These are phyloP conservation scores for Melanaphis sacchari DNA, from an alignment of 1,140 invertebrate genomes.

Conservation along the genomic window DNA sequence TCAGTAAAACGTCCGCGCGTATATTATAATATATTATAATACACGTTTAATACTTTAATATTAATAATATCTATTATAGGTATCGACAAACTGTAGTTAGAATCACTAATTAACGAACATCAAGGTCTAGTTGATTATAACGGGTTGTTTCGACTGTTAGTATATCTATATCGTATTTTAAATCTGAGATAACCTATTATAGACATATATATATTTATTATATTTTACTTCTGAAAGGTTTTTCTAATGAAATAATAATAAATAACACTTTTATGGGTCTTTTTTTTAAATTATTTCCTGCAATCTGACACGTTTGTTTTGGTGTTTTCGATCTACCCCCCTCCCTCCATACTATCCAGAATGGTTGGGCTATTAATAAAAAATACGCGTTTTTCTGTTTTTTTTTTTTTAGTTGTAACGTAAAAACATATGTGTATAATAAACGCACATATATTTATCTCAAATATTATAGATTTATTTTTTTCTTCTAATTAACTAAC, in stretches of 20 bases:
- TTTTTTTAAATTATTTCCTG: neutral
- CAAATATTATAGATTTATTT: neutral
- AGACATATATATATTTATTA: neutral
- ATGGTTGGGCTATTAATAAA: neutral
- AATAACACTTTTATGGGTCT: neutral
- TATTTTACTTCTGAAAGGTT: neutral
- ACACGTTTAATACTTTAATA: neutral
- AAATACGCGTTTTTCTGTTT: slow-evolving; percentile 4
- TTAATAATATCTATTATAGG: neutral
- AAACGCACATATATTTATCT: neutral
- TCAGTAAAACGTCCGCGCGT: neutral
- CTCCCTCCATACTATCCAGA: rapidly evolving
- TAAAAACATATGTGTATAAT: neutral
- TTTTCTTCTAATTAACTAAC: slow-evolving; percentile 40
- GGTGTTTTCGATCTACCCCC: neutral
- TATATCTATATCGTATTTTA: neutral
- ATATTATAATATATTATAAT: neutral
- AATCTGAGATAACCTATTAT: neutral
- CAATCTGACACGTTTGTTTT: neutral
- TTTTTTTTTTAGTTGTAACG: neutral
- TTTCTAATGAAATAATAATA: slow-evolving; percentile 17
- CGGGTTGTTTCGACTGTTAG: neutral
- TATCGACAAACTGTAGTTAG: neutral
- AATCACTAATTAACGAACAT: slow-evolving; percentile 39
- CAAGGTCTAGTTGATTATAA: neutral